These are phyloP conservation scores for Melanostoma mellinum DNA, from an alignment of 2,888 invertebrate species.

Conservation along the genomic window DNA sequence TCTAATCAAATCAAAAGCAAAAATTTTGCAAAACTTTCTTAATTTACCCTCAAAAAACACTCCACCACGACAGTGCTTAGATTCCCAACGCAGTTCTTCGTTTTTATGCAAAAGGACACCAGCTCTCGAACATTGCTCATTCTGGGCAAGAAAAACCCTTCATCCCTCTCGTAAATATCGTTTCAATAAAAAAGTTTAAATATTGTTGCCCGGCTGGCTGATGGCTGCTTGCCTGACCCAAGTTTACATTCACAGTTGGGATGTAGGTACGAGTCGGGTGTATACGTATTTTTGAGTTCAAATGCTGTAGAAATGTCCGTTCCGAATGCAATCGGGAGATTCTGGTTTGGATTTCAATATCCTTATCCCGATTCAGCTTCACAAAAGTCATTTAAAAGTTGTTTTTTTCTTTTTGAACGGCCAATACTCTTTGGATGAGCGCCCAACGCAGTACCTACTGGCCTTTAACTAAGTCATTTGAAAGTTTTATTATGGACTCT, in stretches of 20 bases:
- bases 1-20: conserved; percentile 49
- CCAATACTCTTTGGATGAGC: conserved; percentile 27
- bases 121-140: conserved; percentile 28
- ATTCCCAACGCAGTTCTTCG: conserved; percentile 2
- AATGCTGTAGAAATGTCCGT: conserved; percentile 25
- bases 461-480: conserved; percentile 64
- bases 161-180: conserved; percentile 26
- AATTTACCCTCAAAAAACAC: conserved; percentile 41
- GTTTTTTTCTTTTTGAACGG: conserved; percentile 14
- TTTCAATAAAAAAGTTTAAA: conserved; percentile 59
- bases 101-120: conserved; percentile 26
- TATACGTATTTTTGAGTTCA: neutral
- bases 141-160: conserved; percentile 5
- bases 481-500: conserved; percentile 69
- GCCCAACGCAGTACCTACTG: conserved; percentile 44
- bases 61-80: conserved; percentile 26
- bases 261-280: neutral
- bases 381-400: conserved; percentile 71
- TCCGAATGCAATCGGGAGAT: conserved; percentile 50
- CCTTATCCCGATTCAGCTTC: neutral
- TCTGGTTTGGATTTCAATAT: conserved; percentile 66
- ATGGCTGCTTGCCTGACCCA: conserved; percentile 27
- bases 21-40: conserved; percentile 62
- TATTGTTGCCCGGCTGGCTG: conserved; percentile 38
- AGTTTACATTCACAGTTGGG: neutral